A percentile compares a stretch with the other conserved stretches of the same genome.
phyloP scores from a whole-genome alignment of 2,888 invertebrate species.

The Cephus sareptanus region DNA sequence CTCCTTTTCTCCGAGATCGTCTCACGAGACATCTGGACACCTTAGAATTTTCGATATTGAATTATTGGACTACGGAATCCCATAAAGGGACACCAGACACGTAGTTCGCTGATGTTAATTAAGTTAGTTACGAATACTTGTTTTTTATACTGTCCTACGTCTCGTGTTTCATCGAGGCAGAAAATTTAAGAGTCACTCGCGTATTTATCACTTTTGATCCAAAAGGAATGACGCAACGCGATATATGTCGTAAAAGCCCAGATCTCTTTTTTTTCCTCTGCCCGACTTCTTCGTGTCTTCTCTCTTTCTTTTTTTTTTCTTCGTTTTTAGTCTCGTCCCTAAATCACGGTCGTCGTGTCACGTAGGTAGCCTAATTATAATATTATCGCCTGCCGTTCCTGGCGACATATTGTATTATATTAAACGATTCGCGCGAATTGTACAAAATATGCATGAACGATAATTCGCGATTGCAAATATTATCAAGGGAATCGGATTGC shows the following conservation, averaged over 20 bases:
- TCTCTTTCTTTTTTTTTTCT: too few species aligned
- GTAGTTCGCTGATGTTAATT: background rate
- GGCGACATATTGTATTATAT: background rate
- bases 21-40: background rate
- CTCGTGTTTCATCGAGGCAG: background rate
- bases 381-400: background rate
- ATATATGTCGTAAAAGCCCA: background rate
- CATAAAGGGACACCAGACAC: background rate
- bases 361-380: background rate
- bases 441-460: too few species aligned
- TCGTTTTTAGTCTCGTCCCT: background rate
- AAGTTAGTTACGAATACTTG: background rate
- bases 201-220: background rate
- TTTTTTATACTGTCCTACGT: background rate
- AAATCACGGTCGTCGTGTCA: background rate
- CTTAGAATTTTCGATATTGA: background rate
- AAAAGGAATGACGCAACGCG: background rate
- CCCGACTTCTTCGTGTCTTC: background rate
- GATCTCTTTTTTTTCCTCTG: background rate
- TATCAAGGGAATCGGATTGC: background rate
- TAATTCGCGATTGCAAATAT: background rate
- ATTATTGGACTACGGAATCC: background rate
- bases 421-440: too few species aligned
- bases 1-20: background rate
- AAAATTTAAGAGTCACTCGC: background rate